These are phyloP conservation scores for Pelagia noctiluca DNA, from an alignment of 30 jellyfish, hydroid and myxozoan species.

Conservation along the genomic window DNA sequence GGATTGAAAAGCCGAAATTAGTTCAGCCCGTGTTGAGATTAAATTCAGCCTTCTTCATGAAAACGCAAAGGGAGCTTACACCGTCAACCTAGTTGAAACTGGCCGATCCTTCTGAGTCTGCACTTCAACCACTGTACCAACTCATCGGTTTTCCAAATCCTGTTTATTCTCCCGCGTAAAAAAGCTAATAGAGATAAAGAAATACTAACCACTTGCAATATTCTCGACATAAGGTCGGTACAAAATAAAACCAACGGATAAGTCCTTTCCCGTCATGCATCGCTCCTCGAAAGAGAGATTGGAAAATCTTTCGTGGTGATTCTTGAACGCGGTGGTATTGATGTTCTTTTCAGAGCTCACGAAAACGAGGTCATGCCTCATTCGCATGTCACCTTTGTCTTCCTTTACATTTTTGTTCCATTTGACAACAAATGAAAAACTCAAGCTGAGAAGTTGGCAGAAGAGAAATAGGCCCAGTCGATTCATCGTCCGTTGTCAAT, in stretches of 20 bases:
- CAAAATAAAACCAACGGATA: constrained; percentile 78
- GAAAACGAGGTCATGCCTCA: constrained; percentile 27
- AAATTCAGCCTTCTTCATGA: too few relatives aligned
- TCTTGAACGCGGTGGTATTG: constrained; percentile 35
- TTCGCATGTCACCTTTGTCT: constrained; percentile 6
- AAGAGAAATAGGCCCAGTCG: too few relatives aligned
- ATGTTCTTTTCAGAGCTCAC: constrained; percentile 11
- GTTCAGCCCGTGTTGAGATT: too few relatives aligned
- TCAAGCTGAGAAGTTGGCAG: too few relatives aligned
- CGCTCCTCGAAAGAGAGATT: constrained; percentile 75
- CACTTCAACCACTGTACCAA: too few relatives aligned
- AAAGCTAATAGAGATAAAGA: neutral
- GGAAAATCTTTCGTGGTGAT: constrained; percentile 26
- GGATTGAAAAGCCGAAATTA: too few relatives aligned
- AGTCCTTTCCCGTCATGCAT: constrained; percentile 78
- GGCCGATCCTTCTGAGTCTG: too few relatives aligned
- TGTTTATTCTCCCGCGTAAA: too few relatives aligned
- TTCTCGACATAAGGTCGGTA: constrained; percentile 82
- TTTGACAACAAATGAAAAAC: constrained; percentile 25
- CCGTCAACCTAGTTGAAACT: too few relatives aligned
- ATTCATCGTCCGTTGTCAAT: too few relatives aligned
- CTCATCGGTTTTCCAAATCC: too few relatives aligned
- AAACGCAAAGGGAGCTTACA: too few relatives aligned
- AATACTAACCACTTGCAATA: neutral
- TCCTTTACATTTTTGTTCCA: constrained; percentile 39